Evolutionary conservation across 2,888 invertebrate genomes (phyloP), one percentile per base, ranked within the genome.

Genomic region (Platypus cylindrus): DNA sequence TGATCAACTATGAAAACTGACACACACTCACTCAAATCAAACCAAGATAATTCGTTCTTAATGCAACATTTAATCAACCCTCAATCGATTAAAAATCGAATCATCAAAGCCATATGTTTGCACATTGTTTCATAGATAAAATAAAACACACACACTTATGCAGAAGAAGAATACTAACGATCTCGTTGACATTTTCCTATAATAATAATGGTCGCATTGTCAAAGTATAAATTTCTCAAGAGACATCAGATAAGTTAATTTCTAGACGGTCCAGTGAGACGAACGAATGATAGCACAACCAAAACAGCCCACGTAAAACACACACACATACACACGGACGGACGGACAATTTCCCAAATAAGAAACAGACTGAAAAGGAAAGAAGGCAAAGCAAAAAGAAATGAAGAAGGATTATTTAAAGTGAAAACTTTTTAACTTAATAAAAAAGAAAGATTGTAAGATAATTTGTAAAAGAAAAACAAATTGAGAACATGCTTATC

Each of bases 191-290:
- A 34, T 41, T 37, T 34, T 38, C 40, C 34, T 43, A 40, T 35
- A 43, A 43, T 37, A 40, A 38, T 35, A 43, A 37, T 26, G 25
- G 39, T 32, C 44, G 38, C 30, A 25, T 44, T 37, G 45, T 47
- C 45, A 40, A 51, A 47, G 53, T 41, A 51, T 51, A 51, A 51
- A 51, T 51, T 50, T 48, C 45, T 47, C 45, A 45, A 48, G 43
- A 49, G 44, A 43, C 49, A 51, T 51, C 51, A 50, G 51, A 51
- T 51, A 51, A 51, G 49, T 51, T 50, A 49, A 51, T 51, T 51
- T 48, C 46, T 44, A 46, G 50, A 48, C 46, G 45, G 47, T 43
- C 27, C 37, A 26, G 5, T 5, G 9, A 44, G 47, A 41, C 24
- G 36, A 41, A 37, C 41, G 41, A 33, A 32, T 33, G 37, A 37